phyloP scores from a whole-genome alignment of 2,113 vertebrate species.

The Hiodon alosoides region DNA sequence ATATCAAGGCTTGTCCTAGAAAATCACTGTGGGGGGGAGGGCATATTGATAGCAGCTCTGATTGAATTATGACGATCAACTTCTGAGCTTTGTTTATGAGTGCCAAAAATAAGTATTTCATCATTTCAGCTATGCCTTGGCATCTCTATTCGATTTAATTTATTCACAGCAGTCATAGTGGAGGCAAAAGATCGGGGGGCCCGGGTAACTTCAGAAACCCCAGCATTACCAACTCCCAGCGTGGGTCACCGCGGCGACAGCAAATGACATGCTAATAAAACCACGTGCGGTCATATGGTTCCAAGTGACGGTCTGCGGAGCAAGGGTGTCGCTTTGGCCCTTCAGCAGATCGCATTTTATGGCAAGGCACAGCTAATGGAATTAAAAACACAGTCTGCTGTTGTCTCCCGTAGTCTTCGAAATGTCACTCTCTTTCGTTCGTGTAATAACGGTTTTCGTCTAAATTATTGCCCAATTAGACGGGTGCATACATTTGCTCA shows the following conservation, averaged over 20 bases:
- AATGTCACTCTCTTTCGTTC: conserved; percentile 39
- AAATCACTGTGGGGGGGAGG: neutral
- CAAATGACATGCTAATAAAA: too few species aligned
- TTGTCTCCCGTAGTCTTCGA: conserved; percentile 44
- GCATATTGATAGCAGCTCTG: conserved; percentile 8
- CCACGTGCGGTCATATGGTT: too few species aligned
- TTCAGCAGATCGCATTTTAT: conserved; percentile 38
- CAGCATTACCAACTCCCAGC: neutral
- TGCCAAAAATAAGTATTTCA: neutral
- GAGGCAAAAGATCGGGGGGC: neutral
- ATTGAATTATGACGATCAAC: conserved; percentile 15
- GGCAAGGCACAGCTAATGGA: conserved; percentile 41
- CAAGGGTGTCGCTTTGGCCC: conserved; percentile 15
- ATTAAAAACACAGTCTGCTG: conserved; percentile 43
- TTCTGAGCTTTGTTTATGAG: conserved; percentile 11
- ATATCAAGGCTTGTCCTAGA: neutral
- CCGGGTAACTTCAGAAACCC: neutral
- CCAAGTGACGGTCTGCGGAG: neutral
- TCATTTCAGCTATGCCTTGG: conserved; percentile 23
- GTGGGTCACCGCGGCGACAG: neutral
- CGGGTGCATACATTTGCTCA: conserved; percentile 34
- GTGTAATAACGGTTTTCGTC: conserved; percentile 56
- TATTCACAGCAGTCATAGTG: conserved; percentile 15
- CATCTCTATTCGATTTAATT: conserved; percentile 36
- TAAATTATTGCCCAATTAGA: conserved; percentile 61